Conservation (phyloP, 2,888 invertebrate genomes). For the Serripes groenlandicus region DNA sequence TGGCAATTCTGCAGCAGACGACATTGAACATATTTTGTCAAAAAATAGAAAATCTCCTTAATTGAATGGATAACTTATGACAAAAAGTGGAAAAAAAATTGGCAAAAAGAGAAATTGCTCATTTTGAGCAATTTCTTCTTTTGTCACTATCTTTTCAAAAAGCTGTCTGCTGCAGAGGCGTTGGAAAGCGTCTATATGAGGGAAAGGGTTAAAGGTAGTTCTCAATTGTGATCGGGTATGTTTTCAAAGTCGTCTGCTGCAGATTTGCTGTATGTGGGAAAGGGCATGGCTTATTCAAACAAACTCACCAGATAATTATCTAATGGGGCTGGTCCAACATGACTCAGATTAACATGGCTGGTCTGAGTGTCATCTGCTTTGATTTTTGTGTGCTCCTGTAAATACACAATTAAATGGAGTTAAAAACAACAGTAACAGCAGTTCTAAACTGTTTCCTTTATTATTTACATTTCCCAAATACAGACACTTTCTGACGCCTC, state of each 20-base stretch:
- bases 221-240: neutral
- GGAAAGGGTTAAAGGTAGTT: neutral
- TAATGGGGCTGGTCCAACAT: slow-evolving; percentile 75
- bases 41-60: too few species aligned
- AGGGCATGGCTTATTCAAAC: too few species aligned
- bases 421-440: neutral
- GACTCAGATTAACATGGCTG: slow-evolving; percentile 11
- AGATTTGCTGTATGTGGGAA: neutral
- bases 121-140: neutral
- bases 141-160: neutral
- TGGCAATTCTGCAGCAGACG: too few species aligned
- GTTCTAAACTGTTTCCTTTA: too few species aligned
- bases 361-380: neutral
- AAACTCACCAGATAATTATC: slow-evolving; percentile 78
- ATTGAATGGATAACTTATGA: too few species aligned
- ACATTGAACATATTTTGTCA: too few species aligned
- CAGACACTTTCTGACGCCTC: neutral
- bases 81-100: neutral
- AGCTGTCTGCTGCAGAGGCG: neutral
- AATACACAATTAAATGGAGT: neutral
- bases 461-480: neutral
- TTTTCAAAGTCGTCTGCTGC: neutral
- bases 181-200: neutral
- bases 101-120: neutral
- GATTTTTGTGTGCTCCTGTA: neutral